Percentiles rank a stretch among this genome's conserved stretches.
Conservation (phyloP, 2,797 vertebrate species). For the Sebastiscus albofasciatus region DNA sequence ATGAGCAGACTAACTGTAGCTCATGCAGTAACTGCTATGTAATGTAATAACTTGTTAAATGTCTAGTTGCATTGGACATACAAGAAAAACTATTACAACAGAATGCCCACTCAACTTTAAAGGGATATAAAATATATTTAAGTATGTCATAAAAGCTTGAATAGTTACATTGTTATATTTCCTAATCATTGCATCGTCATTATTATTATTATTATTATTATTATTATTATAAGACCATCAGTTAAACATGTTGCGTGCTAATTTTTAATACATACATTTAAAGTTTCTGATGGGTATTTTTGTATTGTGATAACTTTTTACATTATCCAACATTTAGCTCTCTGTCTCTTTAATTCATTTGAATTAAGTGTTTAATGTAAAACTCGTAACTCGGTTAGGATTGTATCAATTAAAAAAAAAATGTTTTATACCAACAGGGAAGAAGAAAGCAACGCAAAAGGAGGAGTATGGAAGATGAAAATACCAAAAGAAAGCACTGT, state of each 20-base stretch:
- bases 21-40: not conserved
- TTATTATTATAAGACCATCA: not conserved
- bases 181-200: not conserved
- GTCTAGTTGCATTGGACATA: not conserved
- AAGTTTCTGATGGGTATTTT: not conserved
- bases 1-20: not conserved
- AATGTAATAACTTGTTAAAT: not conserved
- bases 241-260: not conserved
- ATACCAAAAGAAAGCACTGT: constrained; percentile 91
- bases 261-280: not conserved
- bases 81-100: not conserved
- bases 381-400: not conserved
- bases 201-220: not conserved
- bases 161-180: not conserved
- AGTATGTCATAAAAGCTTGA: not conserved
- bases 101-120: not conserved
- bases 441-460: constrained; percentile 93
- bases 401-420: not conserved
- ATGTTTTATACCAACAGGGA: constrained; percentile 80
- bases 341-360: accelerated
- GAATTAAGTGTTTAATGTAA: not conserved
- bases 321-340: not conserved
- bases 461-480: constrained; percentile 95
- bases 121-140: not conserved
- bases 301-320: not conserved